These are phyloP conservation scores for Drymodes brunneopygia DNA, from an alignment of 2,113 vertebrate species.

Conservation along the genomic window DNA sequence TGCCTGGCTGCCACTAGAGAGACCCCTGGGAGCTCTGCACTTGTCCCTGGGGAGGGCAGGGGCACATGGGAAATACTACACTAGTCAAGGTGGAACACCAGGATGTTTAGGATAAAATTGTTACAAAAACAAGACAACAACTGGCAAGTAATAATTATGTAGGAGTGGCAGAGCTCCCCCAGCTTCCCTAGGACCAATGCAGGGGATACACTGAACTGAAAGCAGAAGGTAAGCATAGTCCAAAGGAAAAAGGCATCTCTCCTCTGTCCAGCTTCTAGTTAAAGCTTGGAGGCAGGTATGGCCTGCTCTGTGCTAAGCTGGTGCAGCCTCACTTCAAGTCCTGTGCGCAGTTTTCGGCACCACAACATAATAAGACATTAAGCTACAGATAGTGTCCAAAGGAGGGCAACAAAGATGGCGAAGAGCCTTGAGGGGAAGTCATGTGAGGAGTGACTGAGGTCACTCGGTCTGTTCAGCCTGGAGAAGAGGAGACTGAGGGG, in stretches of 20 bases:
- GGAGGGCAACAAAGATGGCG: not conserved
- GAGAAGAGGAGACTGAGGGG: not conserved
- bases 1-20: not conserved
- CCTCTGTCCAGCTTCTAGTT: not conserved
- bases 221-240: not conserved
- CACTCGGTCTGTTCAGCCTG: not conserved
- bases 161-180: fast-evolving
- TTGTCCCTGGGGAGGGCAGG: not conserved
- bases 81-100: not conserved
- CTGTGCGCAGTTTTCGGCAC: not conserved
- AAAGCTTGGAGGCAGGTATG: not conserved
- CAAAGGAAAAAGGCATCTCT: not conserved
- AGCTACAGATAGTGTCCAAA: not conserved
- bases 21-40: not conserved
- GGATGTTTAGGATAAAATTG: not conserved
- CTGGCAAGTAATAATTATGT: fast-evolving
- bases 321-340: not conserved
- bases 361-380: not conserved
- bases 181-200: not conserved
- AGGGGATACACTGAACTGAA: not conserved
- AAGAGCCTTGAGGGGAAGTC: not conserved
- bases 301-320: not conserved
- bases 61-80: not conserved
- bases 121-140: not conserved
- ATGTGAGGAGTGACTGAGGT: fast-evolving